Conservation (phyloP, 2,113 vertebrate species). For the Phaethon lepturus region DNA sequence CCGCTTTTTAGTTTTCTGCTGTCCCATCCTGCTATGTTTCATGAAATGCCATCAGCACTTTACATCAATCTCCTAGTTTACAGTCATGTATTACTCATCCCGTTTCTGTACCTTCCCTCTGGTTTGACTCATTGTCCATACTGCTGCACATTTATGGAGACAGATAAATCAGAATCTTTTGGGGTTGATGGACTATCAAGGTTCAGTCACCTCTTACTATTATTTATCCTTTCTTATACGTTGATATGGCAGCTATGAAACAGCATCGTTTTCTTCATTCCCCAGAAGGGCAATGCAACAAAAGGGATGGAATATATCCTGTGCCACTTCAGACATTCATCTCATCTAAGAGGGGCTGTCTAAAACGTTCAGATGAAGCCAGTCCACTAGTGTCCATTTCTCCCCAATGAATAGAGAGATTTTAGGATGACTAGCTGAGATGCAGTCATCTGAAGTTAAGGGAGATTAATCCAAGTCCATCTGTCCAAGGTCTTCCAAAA, state of each 20-base stretch:
- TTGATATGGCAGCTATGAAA: background rate
- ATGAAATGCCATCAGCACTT: background rate
- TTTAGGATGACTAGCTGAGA: background rate
- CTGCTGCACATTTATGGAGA: background rate
- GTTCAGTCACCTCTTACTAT: constrained; percentile 24
- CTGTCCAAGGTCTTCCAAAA: background rate
- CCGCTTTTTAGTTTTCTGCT: background rate
- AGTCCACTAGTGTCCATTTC: background rate
- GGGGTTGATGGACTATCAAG: background rate
- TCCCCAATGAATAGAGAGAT: background rate
- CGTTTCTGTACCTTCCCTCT: background rate
- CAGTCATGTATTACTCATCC: background rate
- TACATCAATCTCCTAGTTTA: background rate
- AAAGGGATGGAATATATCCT: background rate
- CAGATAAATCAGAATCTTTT: constrained; percentile 45
- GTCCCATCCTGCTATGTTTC: background rate
- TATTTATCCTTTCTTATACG: constrained; percentile 24
- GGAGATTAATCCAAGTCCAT: background rate
- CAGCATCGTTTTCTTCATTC: background rate
- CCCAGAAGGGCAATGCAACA: background rate
- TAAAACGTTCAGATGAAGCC: background rate
- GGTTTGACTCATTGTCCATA: constrained; percentile 5
- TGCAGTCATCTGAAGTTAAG: background rate
- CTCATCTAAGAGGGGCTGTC: background rate
- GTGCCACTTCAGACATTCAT: background rate